These are phyloP conservation scores for Crypturellus undulatus DNA, from an alignment of 2,113 vertebrate genomes.

Conservation along the genomic window DNA sequence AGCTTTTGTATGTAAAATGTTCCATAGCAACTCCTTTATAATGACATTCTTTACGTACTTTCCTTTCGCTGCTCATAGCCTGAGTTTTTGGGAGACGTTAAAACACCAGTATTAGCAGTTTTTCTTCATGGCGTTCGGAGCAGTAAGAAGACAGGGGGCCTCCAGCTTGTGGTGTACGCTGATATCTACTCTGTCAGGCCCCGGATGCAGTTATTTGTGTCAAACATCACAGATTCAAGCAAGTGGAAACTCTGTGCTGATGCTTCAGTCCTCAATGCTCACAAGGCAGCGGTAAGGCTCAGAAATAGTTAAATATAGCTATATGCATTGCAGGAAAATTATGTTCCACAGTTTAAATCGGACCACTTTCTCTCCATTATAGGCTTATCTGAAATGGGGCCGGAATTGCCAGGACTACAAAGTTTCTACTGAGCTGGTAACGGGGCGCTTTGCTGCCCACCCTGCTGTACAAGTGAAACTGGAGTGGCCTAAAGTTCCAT, in stretches of 20 bases:
- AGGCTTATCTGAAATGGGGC: slow-evolving; percentile 78
- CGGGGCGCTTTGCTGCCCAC: slow-evolving; percentile 71
- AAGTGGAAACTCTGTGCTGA: slow-evolving; percentile 84
- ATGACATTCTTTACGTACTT: background rate
- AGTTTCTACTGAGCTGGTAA: slow-evolving; percentile 70
- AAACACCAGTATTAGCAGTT: slow-evolving; percentile 71
- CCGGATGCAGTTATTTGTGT: slow-evolving; percentile 79
- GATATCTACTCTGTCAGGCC: slow-evolving; percentile 56
- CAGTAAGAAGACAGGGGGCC: slow-evolving; percentile 72
- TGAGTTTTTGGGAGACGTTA: slow-evolving; percentile 72
- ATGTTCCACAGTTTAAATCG: background rate
- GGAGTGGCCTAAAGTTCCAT: slow-evolving; percentile 73
- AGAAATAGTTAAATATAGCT: background rate
- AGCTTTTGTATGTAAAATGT: background rate
- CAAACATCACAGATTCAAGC: slow-evolving; percentile 74
- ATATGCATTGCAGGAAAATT: background rate
- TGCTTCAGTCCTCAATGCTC: slow-evolving; percentile 74
- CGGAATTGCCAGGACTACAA: slow-evolving; percentile 77
- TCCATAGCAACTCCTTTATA: background rate
- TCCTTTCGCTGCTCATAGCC: slow-evolving; percentile 49
- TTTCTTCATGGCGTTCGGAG: slow-evolving; percentile 74
- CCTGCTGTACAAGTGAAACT: slow-evolving; percentile 78
- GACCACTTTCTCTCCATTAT: background rate
- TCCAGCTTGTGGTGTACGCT: slow-evolving; percentile 75
- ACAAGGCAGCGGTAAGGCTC: slow-evolving; percentile 83